Base-by-base conservation (phyloP, 2,888 invertebrate genomes). In the Acanthosepion lycidas region DNA sequence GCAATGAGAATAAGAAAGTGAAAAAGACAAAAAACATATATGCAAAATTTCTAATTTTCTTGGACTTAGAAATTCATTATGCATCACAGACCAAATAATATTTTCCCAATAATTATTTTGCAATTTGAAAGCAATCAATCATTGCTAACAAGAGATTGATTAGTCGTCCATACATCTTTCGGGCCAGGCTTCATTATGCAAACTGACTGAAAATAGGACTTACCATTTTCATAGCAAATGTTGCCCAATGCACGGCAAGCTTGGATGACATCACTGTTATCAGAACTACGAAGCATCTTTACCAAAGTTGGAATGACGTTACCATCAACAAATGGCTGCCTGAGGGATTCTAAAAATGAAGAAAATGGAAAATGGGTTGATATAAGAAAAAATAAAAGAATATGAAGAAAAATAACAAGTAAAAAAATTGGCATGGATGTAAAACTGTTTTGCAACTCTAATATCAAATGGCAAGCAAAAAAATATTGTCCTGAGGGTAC, bases 201-300 rank as follows among this genome's bases (percentile, higher is more conserved):
- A 42, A 42, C 0, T 42, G 18, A 91, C 12, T 42, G 18, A 91
- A 91, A 91, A 33, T 64, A 8, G 8, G 28, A 95, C 96, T 98
- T 98, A 98, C 99, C 98, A 97, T 99, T 99, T 97, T 99, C 98
- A 97, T 98, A 99, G 97, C 99, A 99, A 96, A 99, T 98, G 97
- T 99, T 99, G 91, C 99, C 99, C 49, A 99, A 98, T 6, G 99
- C 98, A 96, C 99, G 98, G 96, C 98, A 98, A 91, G 98, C 98
- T 97, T 99, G 98, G 96, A 98, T 98, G 20, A 98, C 97, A 94
- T 98, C 95, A 94, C 96, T 95, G 51, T 96, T 95, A 95, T 97
- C 96, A 64, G 96, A 95, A 91, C 95, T 95, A n/a, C 95, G 95
- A 93, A 97, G 95, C 20, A 97, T 95, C 55, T 96, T 95, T 48